These are phyloP conservation scores for Chascanopsetta lugubris DNA, from an alignment of 2,113 vertebrate genomes.

Conservation along the genomic window DNA sequence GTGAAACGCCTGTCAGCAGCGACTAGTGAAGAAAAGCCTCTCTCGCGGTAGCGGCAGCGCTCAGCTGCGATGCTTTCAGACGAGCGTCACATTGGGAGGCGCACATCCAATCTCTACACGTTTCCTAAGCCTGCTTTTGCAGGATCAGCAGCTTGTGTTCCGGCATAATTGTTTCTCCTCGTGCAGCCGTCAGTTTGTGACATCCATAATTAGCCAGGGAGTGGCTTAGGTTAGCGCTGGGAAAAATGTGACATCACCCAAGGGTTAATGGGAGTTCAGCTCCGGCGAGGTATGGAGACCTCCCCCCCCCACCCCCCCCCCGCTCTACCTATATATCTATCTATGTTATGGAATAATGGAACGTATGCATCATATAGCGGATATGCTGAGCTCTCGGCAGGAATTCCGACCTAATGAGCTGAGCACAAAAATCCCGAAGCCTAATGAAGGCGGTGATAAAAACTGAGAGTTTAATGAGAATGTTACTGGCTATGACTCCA, in stretches of 20 bases:
- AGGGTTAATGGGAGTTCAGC: constrained; percentile 53
- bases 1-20: constrained; percentile 30
- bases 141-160: constrained; percentile 44
- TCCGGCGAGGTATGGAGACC: background rate
- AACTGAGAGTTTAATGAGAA: constrained; percentile 13
- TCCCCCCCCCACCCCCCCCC: too few species aligned
- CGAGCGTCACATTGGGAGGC: constrained; percentile 23
- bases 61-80: constrained; percentile 13
- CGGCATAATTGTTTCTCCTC: constrained; percentile 38
- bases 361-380: constrained; percentile 6
- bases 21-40: constrained; percentile 29
- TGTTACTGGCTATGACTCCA: constrained; percentile 10
- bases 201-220: constrained; percentile 56
- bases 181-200: constrained; percentile 45
- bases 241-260: constrained; percentile 25
- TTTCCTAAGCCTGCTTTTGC: constrained; percentile 9
- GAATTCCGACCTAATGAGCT: constrained; percentile 6
- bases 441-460: constrained; percentile 1
- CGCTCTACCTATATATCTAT: too few species aligned
- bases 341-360: constrained; percentile 36
- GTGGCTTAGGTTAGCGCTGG: constrained; percentile 24
- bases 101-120: constrained; percentile 32
- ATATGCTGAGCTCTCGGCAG: constrained; percentile 8
- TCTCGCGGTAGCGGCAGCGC: constrained; percentile 19
- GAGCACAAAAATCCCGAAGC: background rate